Conservation (phyloP, 2,888 invertebrate genomes). For the Drosophila leonis region DNA sequence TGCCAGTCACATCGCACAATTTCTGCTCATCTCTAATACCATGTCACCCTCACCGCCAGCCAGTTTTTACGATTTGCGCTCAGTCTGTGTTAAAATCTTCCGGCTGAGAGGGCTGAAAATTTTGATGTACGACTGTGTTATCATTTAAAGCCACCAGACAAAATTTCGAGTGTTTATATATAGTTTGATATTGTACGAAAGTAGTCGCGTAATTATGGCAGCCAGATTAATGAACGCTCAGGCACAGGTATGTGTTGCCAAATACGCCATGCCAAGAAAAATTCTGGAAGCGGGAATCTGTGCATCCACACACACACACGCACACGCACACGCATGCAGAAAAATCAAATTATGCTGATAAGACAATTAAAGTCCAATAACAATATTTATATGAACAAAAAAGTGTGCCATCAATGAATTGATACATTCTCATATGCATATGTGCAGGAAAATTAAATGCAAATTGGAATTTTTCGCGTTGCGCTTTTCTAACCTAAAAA, state of each 20-base stretch:
- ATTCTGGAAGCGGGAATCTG: slow-evolving; percentile 24
- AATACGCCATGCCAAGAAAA: slow-evolving; percentile 24
- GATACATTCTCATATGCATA: slow-evolving; percentile 38
- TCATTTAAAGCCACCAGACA: slow-evolving; percentile 33
- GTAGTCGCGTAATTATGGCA: slow-evolving; percentile 75
- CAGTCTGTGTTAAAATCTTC: slow-evolving; percentile 85
- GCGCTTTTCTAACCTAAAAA: slow-evolving; percentile 82
- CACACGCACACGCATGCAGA: slow-evolving; percentile 11
- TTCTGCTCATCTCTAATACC: slow-evolving; percentile 36
- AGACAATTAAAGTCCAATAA: slow-evolving; percentile 45
- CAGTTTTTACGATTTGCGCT: slow-evolving; percentile 44
- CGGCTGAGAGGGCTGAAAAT: slow-evolving; percentile 86
- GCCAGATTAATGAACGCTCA: slow-evolving; percentile 82
- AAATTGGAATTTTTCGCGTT: slow-evolving; percentile 57
- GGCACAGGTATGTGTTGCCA: slow-evolving; percentile 81
- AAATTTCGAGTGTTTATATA: slow-evolving; percentile 56
- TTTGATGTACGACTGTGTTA: slow-evolving; percentile 65
- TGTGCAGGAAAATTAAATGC: slow-evolving; percentile 8
- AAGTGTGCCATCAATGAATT: slow-evolving; percentile 28
- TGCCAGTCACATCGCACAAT: slow-evolving; percentile 9
- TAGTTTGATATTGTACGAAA: slow-evolving; percentile 42
- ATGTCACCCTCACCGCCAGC: slow-evolving; percentile 39
- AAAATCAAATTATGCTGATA: slow-evolving; percentile 44
- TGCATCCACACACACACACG: slow-evolving; percentile 37
- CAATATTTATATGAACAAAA: slow-evolving; percentile 26